Evolutionary conservation across 2,888 invertebrate genomes (phyloP), one percentile per base, ranked within the genome.

Genomic region (Dinocampus coccinellae): DNA sequence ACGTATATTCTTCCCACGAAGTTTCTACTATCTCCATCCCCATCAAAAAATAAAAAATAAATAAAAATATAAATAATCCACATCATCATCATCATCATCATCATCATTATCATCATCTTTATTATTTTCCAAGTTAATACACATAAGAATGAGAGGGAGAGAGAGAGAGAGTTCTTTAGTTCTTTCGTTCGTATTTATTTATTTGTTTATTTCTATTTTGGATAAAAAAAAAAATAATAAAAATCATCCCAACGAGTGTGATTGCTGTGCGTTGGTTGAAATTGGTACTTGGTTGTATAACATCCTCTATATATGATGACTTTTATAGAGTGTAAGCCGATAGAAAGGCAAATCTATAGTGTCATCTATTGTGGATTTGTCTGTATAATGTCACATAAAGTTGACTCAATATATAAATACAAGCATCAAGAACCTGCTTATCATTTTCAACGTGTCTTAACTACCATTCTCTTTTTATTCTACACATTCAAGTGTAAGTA

Each of bases 271-370:
- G 47, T 47, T 47, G 47, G 47, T 16, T 47, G 16, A 47, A 47
- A 47, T 47, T 47, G 47, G 47, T 47, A 6, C 47, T 47, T n/a
- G 16, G 47, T 47, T 47, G 16, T 47, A 47, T 47, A 16, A 47
- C 55, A 66, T 57, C 52, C 52, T 52, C 61, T 58, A 57, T 71
- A 64, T 53, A 64, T 68, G 61, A 67, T 55, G 75, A 75, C 77
- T 69, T 79, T 78, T 79, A 78, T 75, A 72, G 76, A 73, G 77
- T 78, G 81, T 79, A 79, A 80, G 76, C 78, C 76, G 73, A 69
- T 76, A 69, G 75, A 58, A 63, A 60, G 57, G 29, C 20, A 24
- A 55, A 16, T 52, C 42, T 69, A 33, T 22, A 39, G 39, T 39
- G 20, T 55, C 61, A 33, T 65, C 63, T 61, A 69, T 47, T 63